phyloP scores from a whole-genome alignment of 2,888 invertebrate species.

The Tipula vernalis region DNA sequence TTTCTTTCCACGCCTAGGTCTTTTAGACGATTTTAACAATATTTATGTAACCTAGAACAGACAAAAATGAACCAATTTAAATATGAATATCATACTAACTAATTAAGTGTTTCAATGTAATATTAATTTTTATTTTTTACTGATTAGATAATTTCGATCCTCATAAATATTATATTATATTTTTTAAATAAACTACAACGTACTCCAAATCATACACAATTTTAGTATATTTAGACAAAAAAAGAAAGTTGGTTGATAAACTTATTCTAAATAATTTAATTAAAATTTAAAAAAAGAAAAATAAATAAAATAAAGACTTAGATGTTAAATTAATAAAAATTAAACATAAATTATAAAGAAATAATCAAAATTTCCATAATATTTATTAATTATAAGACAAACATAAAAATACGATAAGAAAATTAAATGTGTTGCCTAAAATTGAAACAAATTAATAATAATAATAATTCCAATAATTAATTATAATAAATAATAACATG shows the following conservation, averaged over 20 bases:
- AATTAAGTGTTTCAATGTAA: not conserved
- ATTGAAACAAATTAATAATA: not conserved
- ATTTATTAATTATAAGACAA: conserved; percentile 1
- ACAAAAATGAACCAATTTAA: not conserved
- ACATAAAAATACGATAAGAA: not conserved
- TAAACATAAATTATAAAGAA: not conserved
- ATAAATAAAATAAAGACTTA: not conserved
- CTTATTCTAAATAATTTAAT: not conserved
- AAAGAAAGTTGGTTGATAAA: not conserved
- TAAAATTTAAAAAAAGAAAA: not conserved
- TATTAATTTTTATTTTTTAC: not conserved
- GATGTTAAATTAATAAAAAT: not conserved
- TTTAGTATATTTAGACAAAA: not conserved
- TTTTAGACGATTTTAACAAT: not conserved
- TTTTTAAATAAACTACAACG: not conserved
- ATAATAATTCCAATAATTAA: not conserved
- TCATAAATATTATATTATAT: not conserved
- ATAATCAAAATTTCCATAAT: not conserved
- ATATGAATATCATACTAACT: not conserved
- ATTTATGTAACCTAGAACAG: not conserved
- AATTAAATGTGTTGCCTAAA: not conserved
- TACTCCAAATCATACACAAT: not conserved
- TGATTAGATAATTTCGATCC: not conserved
- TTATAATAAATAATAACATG: not conserved
- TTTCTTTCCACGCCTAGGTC: not conserved